Evolutionary conservation across 2,888 invertebrate species (phyloP).

Genomic region (Boloria selene): DNA sequence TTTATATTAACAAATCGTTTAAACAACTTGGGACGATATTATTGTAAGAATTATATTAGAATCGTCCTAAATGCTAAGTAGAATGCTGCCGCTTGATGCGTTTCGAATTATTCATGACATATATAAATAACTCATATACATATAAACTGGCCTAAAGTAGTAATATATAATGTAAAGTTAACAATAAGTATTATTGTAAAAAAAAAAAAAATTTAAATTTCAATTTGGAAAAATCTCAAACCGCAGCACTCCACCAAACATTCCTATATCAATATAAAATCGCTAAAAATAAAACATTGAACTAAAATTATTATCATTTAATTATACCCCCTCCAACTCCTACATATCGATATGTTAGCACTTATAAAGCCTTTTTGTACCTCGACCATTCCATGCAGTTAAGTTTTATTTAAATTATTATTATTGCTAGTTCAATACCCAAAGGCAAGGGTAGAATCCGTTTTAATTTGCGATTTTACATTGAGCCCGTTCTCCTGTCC

Average conservation of each 20-base stretch:
- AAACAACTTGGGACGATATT: constrained; percentile 79
- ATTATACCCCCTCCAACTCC: constrained; percentile 53
- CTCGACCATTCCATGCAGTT: constrained; percentile 50
- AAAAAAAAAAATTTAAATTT: constrained; percentile 10
- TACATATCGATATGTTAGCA: constrained; percentile 76
- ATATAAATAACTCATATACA: constrained; percentile 6
- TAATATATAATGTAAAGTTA: constrained; percentile 36
- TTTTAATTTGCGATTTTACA: constrained; percentile 36
- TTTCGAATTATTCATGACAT: neutral
- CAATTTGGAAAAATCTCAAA: constrained; percentile 38
- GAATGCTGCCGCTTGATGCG: constrained; percentile 58
- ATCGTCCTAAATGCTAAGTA: constrained; percentile 72
- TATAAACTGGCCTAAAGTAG: constrained; percentile 35
- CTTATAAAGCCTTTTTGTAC: constrained; percentile 43
- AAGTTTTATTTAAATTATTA: constrained; percentile 67
- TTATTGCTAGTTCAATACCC: constrained; percentile 64
- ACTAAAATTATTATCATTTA: constrained; percentile 75
- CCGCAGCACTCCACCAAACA: constrained; percentile 71
- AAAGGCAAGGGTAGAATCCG: constrained; percentile 18
- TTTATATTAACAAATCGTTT: constrained; percentile 75
- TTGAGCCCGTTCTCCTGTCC: constrained; percentile 24
- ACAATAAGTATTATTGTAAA: constrained; percentile 8
- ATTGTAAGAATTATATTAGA: constrained; percentile 82
- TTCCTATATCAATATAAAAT: constrained; percentile 70
- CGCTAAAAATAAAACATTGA: constrained; percentile 76